Percentiles rank a stretch among this genome's conserved stretches.
These are phyloP conservation scores for Pyxicephalus adspersus DNA, from an alignment of 2,113 vertebrate species.

Conservation along the genomic window DNA sequence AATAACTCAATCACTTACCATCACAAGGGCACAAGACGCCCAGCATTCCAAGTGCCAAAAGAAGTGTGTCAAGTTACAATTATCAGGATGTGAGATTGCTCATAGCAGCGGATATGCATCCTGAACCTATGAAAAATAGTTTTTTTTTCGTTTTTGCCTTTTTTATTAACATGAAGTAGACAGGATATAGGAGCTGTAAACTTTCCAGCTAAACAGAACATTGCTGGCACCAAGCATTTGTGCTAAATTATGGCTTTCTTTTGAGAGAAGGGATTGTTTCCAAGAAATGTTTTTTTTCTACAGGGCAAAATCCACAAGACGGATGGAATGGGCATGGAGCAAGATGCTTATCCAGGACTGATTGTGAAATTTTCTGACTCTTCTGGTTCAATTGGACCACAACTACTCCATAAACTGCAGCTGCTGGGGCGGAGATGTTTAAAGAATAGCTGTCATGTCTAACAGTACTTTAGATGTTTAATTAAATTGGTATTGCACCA, in stretches of 20 bases:
- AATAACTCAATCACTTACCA: constrained; percentile 42
- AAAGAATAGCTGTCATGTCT: too few relatives aligned
- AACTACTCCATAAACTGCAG: too few relatives aligned
- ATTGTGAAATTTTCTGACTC: not conserved
- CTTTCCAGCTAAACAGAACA: constrained; percentile 67
- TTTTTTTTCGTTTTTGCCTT: constrained; percentile 74
- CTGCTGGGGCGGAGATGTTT: too few relatives aligned
- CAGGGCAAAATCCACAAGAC: too few relatives aligned
- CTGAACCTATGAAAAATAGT: constrained; percentile 67
- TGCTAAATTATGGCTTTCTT: constrained; percentile 66
- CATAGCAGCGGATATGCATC: constrained; percentile 63
- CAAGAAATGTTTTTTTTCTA: constrained; percentile 60
- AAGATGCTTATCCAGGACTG: not conserved
- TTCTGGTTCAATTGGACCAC: not conserved
- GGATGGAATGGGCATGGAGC: not conserved
- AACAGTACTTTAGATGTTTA: too few relatives aligned
- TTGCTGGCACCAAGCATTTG: constrained; percentile 66
- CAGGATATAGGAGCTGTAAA: constrained; percentile 75
- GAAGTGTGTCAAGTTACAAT: constrained; percentile 59
- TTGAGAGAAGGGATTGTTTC: constrained; percentile 58
- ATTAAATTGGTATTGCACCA: too few relatives aligned
- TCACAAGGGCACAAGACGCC: constrained; percentile 26
- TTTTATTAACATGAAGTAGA: constrained; percentile 73
- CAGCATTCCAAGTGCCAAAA: constrained; percentile 56
- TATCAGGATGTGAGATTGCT: constrained; percentile 64